Percentiles rank a stretch among this genome's conserved stretches.
phyloP scores from a whole-genome alignment of 2,113 vertebrate genomes.

The Erythrocercus mccallii region DNA sequence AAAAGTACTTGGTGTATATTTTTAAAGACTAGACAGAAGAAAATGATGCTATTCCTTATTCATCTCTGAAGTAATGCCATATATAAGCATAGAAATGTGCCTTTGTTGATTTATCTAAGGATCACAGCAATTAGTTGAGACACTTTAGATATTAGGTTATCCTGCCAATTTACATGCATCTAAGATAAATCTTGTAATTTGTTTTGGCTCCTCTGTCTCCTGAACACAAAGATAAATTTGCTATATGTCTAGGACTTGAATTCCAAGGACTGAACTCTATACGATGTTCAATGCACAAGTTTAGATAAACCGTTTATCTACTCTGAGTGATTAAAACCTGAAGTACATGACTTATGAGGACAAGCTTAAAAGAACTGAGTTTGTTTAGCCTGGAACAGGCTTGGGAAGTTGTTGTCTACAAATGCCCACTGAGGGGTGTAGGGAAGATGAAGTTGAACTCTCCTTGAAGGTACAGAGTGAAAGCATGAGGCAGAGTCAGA shows the following conservation, averaged over 20 bases:
- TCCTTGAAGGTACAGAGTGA: not conserved
- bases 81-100: not conserved
- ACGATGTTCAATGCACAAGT: not conserved
- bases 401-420: not conserved
- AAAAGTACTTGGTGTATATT: not conserved
- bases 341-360: not conserved
- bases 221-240: conserved; percentile 10
- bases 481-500: not conserved
- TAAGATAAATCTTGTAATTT: conserved; percentile 15
- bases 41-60: not conserved
- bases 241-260: not conserved
- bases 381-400: not conserved
- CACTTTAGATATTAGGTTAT: not conserved
- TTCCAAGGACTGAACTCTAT: not conserved
- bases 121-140: conserved; percentile 27
- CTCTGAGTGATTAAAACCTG: not conserved
- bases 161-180: not conserved
- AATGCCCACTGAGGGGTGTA: accelerated
- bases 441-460: not conserved
- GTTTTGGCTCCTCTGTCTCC: not conserved
- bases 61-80: not conserved
- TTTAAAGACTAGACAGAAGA: not conserved
- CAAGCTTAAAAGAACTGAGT: not conserved
- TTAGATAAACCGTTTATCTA: not conserved
- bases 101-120: not conserved